phyloP scores from a whole-genome alignment of 2,888 invertebrate species.

The Erannis defoliaria region DNA sequence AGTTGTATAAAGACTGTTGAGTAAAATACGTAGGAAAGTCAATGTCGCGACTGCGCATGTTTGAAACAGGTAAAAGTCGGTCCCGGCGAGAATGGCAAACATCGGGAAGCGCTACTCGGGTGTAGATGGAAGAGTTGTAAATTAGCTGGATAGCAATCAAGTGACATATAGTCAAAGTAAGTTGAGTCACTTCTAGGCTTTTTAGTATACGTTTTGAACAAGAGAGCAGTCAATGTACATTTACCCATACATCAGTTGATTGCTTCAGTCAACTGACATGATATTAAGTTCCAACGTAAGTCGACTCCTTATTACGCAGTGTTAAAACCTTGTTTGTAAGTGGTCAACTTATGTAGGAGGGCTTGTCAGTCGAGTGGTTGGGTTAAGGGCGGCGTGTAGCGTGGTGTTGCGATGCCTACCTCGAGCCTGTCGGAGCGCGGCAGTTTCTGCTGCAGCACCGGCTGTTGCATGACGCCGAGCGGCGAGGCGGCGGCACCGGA shows the following conservation, averaged over 20 bases:
- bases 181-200: constrained; percentile 3
- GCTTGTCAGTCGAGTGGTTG: no score
- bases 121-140: constrained; percentile 48
- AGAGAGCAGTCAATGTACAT: background rate
- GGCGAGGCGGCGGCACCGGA: constrained; percentile 92
- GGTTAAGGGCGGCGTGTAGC: constrained; percentile 41
- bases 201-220: background rate
- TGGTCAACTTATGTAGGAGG: no score
- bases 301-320: no score
- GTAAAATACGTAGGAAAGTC: background rate
- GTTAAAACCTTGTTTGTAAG: no score
- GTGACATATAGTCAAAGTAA: background rate
- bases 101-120: constrained; percentile 74
- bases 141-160: constrained; percentile 15
- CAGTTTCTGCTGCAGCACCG: constrained; percentile 97
- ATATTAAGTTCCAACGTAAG: no score
- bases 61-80: constrained; percentile 53
- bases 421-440: constrained; percentile 98
- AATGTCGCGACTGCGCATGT: constrained; percentile 3
- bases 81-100: constrained; percentile 68
- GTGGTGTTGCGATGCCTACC: constrained; percentile 88
- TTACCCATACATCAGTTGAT: background rate
- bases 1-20: background rate
- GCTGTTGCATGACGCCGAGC: constrained; percentile 94
- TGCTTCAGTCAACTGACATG: background rate